Conservation (phyloP, 2,797 vertebrate genomes). For the Hirundo rustica region DNA sequence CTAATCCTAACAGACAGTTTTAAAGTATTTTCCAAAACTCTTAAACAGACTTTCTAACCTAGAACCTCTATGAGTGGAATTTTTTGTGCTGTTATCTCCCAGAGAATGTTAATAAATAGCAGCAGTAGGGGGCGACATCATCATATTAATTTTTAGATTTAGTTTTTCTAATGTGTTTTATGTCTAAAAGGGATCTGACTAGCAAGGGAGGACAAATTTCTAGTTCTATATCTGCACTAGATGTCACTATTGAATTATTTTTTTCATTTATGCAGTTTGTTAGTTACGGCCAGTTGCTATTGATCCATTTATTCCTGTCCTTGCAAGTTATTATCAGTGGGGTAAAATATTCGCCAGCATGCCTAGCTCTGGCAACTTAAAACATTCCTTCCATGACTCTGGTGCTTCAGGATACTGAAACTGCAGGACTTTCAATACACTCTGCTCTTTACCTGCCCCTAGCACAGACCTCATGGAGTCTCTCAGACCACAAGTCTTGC, state of each 20-base stretch:
- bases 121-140: slow-evolving; percentile 6
- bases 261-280: background rate
- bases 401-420: background rate
- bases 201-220: background rate
- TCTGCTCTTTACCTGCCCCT: background rate
- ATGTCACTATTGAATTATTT: slow-evolving; percentile 56
- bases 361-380: background rate
- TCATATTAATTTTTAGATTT: background rate
- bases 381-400: background rate
- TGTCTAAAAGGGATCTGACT: background rate
- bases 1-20: background rate
- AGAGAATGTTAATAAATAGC: background rate
- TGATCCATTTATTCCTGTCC: background rate
- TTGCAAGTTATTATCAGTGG: background rate
- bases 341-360: background rate
- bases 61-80: background rate
- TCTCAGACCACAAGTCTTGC: accelerated
- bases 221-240: slow-evolving; percentile 29
- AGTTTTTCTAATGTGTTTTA: background rate
- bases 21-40: background rate
- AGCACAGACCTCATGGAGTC: background rate
- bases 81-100: background rate
- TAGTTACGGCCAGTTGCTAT: background rate
- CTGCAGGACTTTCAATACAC: background rate
- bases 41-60: background rate